Percentiles rank a stretch among this genome's conserved stretches.
phyloP scores from a whole-genome alignment of 2,797 vertebrate genomes.

The Myotis myotis region DNA sequence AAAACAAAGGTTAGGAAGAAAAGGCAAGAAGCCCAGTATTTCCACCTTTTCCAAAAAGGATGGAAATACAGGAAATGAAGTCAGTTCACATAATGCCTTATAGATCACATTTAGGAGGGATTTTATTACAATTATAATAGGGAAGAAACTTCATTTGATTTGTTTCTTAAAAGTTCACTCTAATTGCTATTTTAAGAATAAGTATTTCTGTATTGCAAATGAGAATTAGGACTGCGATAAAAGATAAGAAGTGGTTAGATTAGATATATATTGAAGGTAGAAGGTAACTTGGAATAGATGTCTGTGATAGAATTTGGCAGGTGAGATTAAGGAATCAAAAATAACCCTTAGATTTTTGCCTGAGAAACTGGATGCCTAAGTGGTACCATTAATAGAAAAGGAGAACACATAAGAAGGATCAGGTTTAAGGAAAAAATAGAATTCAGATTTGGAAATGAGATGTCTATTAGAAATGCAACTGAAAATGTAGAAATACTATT shows the following conservation, averaged over 20 bases:
- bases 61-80: background rate
- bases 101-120: background rate
- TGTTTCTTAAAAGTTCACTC: background rate
- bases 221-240: background rate
- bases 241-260: background rate
- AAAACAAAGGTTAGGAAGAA: background rate
- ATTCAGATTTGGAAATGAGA: background rate
- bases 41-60: background rate
- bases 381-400: background rate
- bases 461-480: background rate
- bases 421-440: background rate
- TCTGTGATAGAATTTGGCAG: background rate
- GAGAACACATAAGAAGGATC: background rate
- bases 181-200: background rate
- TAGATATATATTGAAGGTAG: background rate
- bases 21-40: background rate
- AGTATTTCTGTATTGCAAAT: background rate
- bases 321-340: background rate
- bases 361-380: background rate
- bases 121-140: background rate
- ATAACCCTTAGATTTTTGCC: background rate
- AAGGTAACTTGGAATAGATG: background rate
- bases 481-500: background rate
- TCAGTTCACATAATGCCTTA: background rate
- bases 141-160: background rate